Evolutionary conservation across 1,140 invertebrate species (phyloP), one percentile per base, ranked within the genome.

Genomic region (Drosophila ananassae): DNA sequence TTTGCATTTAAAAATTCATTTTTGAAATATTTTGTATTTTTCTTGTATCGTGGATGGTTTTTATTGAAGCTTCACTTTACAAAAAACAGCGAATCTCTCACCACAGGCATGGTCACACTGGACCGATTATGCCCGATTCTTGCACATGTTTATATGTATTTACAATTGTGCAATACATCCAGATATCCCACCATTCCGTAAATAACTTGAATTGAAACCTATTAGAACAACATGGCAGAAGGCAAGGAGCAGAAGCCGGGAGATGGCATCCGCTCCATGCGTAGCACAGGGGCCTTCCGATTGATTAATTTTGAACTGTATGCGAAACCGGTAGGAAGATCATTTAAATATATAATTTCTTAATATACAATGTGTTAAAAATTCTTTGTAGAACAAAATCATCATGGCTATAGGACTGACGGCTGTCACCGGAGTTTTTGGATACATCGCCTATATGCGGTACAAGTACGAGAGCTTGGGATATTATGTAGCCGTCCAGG

Each of bases 231-330:
- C 17, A 87, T 87, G 84, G 64, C 51, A 22, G 76, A 83, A 0
- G 55, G 48, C 10, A 79, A 71, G 28, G 44, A 58, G 2, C 62
- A 58, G 9, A 71, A 73, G 48, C 96, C 96, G 24, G 96, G 96
- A 24, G 96, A 97, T 89, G 96, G 96, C 22, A 93, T 97, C 61
- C 93, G 95, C 54, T 96, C 96, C 3, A 89, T 97, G 41, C 93
- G 92, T 91, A 95, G 94, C 34, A 95, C 94, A 17, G 93, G 92
- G 69, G 93, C 95, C 25, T 97, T 97, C 91, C 93, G 95, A 80
- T 93, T 94, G 17, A 91, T 97, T 6, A 97, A 97, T 92, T 97
- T 96, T 93, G 96, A 97, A 92, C 92, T 97, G 9, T 97, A 97
- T 90, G 93, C 94, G 2, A 96, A 95, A 92, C 96, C 96, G 72